Evolutionary conservation across 2,797 vertebrate genomes (phyloP), one percentile per base, ranked within the genome.

Genomic region (Gymnopithys bicolor): DNA sequence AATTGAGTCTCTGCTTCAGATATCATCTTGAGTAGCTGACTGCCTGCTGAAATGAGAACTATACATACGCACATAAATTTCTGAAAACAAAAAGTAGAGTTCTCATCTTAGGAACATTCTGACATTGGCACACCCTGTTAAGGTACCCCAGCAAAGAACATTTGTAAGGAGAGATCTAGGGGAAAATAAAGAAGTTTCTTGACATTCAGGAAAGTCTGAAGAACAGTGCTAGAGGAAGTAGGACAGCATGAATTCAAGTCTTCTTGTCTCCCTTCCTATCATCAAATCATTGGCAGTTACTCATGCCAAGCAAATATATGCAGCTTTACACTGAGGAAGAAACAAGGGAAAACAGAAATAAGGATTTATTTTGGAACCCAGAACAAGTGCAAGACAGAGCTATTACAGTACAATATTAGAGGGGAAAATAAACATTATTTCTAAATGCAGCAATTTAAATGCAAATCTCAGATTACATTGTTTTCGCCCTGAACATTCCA

Each of bases 381-480:
- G 33, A 67, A 67, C 25, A 89, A 66, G 23, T 77, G 80, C 28
- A 64, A 79, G 58, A 68, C 56, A 82, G 49, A 89, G 25, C 24
- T 62, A 66, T 87, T 83, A 55, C 24, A 69, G 43, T 77, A 46
- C 49, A 68, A 11, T 56, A 56, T 51, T 51, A 48, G 76, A 43
- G n/a, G 14, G 19, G 7, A 2, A 8, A 1, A 2, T 43, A 19
- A 37, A 74, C 25, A 51, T 69, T 52, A 37, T 84, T 93, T 89
- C 46, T 82, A 80, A 83, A 91, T 85, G 68, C 3, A 53, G 43
- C 25, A 66, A 81, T 89, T 88, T 76, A 86, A 94, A 87, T 79
- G 62, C 62, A 91, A 84, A 86, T 89, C 73, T 78, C 32, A 75
- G 27, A 64, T 82, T 60, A n/a, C 17, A 71, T 87, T 84, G 17